A percentile compares a stretch with the other conserved stretches of the same genome.
Conservation (phyloP, 2,888 invertebrate genomes). For the Brenthis daphne region DNA sequence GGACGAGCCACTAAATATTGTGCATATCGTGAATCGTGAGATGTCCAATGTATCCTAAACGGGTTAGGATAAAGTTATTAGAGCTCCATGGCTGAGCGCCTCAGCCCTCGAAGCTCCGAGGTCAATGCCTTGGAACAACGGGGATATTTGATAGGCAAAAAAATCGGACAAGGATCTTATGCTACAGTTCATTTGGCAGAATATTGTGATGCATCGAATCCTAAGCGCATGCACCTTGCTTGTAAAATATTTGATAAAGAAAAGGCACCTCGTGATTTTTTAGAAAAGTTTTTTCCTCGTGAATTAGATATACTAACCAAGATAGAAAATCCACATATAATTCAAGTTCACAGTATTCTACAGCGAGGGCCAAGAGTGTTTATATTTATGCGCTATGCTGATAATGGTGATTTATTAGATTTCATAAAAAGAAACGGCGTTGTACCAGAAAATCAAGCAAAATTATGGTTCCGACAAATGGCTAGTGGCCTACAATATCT, state of each 20-base stretch:
- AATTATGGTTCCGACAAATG: constrained; percentile 94
- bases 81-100: constrained; percentile 86
- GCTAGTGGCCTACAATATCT: constrained; percentile 91
- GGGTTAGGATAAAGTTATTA: constrained; percentile 80
- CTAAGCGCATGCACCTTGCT: constrained; percentile 89
- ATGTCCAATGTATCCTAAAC: constrained; percentile 83
- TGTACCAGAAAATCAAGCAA: constrained; percentile 89
- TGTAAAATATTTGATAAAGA: constrained; percentile 96
- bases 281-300: constrained; percentile 95
- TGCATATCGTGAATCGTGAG: constrained; percentile 71
- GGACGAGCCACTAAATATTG: constrained; percentile 64
- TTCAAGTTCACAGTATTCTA: constrained; percentile 93
- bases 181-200: constrained; percentile 94
- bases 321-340: constrained; percentile 94
- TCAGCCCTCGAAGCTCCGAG: constrained; percentile 91
- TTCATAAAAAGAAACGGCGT: constrained; percentile 90
- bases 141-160: constrained; percentile 91
- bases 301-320: constrained; percentile 94
- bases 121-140: constrained; percentile 92
- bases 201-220: constrained; percentile 87
- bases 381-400: constrained; percentile 95
- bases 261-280: constrained; percentile 93
- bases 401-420: constrained; percentile 94
- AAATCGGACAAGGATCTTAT: constrained; percentile 95
- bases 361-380: constrained; percentile 92